Percentiles rank a stretch among this genome's conserved stretches.
phyloP scores from a whole-genome alignment of 2,113 vertebrate species.

The Eonycteris spelaea region DNA sequence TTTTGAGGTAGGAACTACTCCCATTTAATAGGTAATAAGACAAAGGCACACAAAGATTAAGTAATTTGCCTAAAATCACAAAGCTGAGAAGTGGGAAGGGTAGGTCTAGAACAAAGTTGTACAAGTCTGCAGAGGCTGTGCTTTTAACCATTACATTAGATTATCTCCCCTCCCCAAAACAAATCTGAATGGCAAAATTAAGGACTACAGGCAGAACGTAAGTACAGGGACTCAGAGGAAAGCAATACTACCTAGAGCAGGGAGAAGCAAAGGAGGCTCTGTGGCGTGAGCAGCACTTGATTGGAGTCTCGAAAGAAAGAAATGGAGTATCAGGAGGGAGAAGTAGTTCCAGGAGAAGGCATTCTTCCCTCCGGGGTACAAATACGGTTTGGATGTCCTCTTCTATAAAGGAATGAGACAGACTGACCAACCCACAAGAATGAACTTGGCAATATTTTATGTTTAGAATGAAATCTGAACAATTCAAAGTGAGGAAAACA shows the following conservation, averaged over 20 bases:
- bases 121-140: background rate
- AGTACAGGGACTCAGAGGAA: background rate
- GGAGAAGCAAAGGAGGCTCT: background rate
- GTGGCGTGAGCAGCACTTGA: background rate
- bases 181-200: background rate
- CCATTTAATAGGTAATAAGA: constrained; percentile 8
- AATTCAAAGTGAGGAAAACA: background rate
- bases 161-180: no score
- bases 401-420: background rate
- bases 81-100: background rate
- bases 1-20: background rate
- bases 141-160: background rate
- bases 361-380: background rate
- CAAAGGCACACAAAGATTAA: background rate
- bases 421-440: background rate
- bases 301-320: background rate
- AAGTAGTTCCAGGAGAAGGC: background rate
- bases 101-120: background rate
- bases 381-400: background rate
- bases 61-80: background rate
- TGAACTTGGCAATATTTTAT: background rate
- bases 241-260: background rate
- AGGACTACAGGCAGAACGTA: background rate
- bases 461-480: background rate
- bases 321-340: background rate